Percentiles rank a stretch among this genome's conserved stretches.
Evolutionary conservation across 2,797 vertebrate species (phyloP).

Genomic region (Typhlichthys subterraneus): DNA sequence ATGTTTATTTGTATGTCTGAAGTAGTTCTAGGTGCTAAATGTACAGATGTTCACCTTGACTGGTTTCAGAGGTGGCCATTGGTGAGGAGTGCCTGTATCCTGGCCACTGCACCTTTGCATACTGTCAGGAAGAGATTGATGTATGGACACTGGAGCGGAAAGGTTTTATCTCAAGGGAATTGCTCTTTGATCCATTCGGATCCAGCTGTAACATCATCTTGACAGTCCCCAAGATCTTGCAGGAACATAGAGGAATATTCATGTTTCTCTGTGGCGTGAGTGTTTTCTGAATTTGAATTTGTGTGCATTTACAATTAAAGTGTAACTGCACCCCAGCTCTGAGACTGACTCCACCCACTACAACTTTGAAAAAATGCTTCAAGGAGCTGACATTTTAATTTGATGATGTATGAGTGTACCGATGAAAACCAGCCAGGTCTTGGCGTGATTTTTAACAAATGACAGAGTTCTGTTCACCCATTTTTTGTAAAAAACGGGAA

Average conservation of each 20-base stretch:
- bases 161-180: conserved; percentile 91
- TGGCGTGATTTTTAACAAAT: too few relatives aligned
- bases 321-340: too few relatives aligned
- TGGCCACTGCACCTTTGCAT: conserved; percentile 95
- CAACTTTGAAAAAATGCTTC: too few relatives aligned
- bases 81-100: conserved; percentile 92
- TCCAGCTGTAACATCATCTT: conserved; percentile 82
- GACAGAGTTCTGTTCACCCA: too few relatives aligned
- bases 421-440: too few relatives aligned
- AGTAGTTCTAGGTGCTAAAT: neutral
- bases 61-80: conserved; percentile 87
- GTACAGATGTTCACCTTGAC: conserved; percentile 14
- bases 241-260: conserved; percentile 94
- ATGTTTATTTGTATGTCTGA: too few relatives aligned
- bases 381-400: too few relatives aligned
- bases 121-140: conserved; percentile 98
- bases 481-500: too few relatives aligned
- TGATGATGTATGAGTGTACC: too few relatives aligned
- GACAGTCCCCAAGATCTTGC: conserved; percentile 88
- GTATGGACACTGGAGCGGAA: conserved; percentile 96
- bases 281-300: too few relatives aligned
- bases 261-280: conserved; percentile 96
- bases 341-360: too few relatives aligned
- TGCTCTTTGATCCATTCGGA: conserved; percentile 86
- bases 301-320: too few relatives aligned